A percentile compares a stretch with the other conserved stretches of the same genome.
Conservation (phyloP, 2,113 vertebrate species). For the Ceyx melanurus region DNA sequence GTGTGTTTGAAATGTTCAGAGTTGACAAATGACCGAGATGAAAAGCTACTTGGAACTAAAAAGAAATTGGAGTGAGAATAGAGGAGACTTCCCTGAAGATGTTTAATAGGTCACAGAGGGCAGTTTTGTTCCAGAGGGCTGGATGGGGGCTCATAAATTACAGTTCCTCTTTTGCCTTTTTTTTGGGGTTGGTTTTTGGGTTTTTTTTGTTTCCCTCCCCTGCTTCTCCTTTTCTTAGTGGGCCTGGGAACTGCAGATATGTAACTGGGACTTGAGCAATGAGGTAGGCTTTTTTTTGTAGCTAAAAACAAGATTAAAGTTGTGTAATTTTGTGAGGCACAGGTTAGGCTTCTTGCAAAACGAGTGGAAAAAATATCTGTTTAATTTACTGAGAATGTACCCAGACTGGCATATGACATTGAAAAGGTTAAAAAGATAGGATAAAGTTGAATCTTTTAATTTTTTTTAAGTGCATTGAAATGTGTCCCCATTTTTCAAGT, state of each 20-base stretch:
- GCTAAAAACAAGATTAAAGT: slow-evolving; percentile 18
- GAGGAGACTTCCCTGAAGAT: slow-evolving; percentile 21
- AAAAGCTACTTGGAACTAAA: slow-evolving; percentile 29
- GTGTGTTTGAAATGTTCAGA: background rate
- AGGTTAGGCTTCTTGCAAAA: slow-evolving; percentile 25
- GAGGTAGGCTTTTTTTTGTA: background rate
- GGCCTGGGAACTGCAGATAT: slow-evolving; percentile 26
- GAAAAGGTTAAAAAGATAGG: background rate
- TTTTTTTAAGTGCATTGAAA: background rate
- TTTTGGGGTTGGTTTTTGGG: background rate
- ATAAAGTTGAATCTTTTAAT: background rate
- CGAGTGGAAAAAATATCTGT: background rate
- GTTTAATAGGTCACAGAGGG: slow-evolving; percentile 20
- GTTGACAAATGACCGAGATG: background rate
- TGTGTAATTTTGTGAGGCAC: slow-evolving; percentile 24
- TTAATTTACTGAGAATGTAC: background rate
- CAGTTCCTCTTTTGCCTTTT: slow-evolving; percentile 37
- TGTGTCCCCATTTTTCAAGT: background rate
- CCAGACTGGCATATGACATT: background rate
- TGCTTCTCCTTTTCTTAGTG: no score
- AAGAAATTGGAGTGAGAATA: slow-evolving; percentile 19
- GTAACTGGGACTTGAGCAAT: slow-evolving; percentile 20
- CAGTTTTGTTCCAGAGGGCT: slow-evolving; percentile 36
- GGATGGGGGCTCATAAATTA: slow-evolving; percentile 7
- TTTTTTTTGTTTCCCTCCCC: background rate